Percentiles rank a stretch among this genome's conserved stretches.
Evolutionary conservation across 2,113 vertebrate genomes (phyloP).

Genomic region (Sardina pilchardus): DNA sequence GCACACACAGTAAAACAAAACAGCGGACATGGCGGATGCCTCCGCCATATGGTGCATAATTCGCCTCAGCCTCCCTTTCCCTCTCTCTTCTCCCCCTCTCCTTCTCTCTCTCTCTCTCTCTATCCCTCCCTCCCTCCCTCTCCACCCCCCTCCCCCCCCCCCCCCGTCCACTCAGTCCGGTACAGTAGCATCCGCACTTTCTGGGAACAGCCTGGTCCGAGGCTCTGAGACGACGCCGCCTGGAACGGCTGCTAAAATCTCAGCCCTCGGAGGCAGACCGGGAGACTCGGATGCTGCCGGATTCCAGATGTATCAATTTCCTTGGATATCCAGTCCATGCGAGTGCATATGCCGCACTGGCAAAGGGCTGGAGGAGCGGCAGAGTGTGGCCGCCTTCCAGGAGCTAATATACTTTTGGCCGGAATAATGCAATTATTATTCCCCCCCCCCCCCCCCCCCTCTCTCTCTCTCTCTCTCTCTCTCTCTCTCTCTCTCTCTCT

Average conservation of each 20-base stretch:
- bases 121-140: neutral
- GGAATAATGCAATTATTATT: slow-evolving; percentile 98
- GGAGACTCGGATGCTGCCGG: slow-evolving; percentile 85
- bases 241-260: slow-evolving; percentile 42
- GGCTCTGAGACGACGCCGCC: neutral
- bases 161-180: neutral
- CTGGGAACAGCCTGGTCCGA: neutral
- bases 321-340: slow-evolving; percentile 89
- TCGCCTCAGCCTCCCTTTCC: slow-evolving; percentile 14
- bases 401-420: slow-evolving; percentile 98
- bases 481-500: slow-evolving; percentile 51
- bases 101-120: neutral
- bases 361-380: slow-evolving; percentile 74
- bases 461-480: slow-evolving; percentile 60
- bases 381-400: slow-evolving; percentile 91
- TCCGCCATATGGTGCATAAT: slow-evolving; percentile 50
- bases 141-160: neutral
- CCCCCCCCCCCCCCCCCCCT: too few relatives aligned
- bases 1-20: slow-evolving; percentile 12
- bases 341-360: slow-evolving; percentile 93
- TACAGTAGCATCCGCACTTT: neutral
- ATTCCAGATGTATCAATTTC: slow-evolving; percentile 95
- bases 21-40: slow-evolving; percentile 38
- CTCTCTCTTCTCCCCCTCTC: neutral
- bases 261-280: slow-evolving; percentile 75